Conservation (phyloP, 2,113 vertebrate species). For the Cyprinodon brontotheroides region DNA sequence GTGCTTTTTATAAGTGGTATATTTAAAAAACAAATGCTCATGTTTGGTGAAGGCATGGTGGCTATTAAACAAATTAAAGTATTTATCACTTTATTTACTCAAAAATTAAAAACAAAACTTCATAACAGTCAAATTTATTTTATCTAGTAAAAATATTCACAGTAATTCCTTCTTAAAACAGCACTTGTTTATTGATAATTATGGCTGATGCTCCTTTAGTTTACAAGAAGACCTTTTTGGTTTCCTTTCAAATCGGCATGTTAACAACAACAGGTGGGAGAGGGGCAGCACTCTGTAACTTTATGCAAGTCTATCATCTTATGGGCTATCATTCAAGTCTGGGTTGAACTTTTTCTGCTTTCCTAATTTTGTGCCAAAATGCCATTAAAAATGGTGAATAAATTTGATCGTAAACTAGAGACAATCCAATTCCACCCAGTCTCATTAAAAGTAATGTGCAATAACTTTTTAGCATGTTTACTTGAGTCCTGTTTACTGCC, state of each 20-base stretch:
- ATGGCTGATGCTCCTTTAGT: neutral
- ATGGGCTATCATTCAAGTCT: too few relatives aligned
- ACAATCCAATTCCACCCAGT: too few relatives aligned
- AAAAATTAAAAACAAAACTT: neutral
- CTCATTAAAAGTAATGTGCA: too few relatives aligned
- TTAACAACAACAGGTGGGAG: neutral
- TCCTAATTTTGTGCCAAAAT: too few relatives aligned
- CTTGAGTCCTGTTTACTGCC: too few relatives aligned
- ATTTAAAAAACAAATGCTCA: conserved; percentile 15
- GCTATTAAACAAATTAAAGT: too few relatives aligned
- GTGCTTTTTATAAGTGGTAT: conserved; percentile 1
- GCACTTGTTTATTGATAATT: neutral
- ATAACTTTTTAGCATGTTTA: too few relatives aligned
- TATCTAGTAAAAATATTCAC: neutral
- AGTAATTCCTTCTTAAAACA: neutral
- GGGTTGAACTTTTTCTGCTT: too few relatives aligned
- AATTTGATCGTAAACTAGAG: too few relatives aligned
- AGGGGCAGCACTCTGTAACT: neutral
- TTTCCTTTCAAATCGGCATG: neutral
- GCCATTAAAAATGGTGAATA: too few relatives aligned
- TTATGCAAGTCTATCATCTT: too few relatives aligned
- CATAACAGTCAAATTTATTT: neutral
- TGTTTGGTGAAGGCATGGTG: neutral
- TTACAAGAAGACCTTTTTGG: neutral
- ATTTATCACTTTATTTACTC: neutral